Conservation (phyloP, 2,888 invertebrate genomes). For the Standfussiana lucernea region DNA sequence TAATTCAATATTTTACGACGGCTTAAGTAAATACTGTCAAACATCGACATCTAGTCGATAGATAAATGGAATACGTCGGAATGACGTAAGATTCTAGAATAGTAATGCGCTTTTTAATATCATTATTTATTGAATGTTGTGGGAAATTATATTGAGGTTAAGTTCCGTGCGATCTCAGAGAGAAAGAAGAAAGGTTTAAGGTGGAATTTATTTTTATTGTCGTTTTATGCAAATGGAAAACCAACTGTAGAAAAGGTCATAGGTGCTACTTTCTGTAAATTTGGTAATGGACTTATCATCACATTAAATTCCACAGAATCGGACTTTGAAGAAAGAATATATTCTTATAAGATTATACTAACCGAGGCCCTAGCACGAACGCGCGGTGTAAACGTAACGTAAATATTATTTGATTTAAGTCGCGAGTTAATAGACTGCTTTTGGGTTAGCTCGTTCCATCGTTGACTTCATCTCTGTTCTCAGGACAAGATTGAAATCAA, state of each 20-base stretch:
- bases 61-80: slow-evolving; percentile 35
- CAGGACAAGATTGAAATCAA: no score
- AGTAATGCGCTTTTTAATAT: slow-evolving; percentile 50
- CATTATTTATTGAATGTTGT: slow-evolving; percentile 45
- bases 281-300: slow-evolving; percentile 7
- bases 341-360: no score
- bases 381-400: no score
- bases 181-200: slow-evolving; percentile 20
- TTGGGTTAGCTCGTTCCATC: no score
- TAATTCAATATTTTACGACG: slow-evolving; percentile 70
- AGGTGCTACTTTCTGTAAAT: slow-evolving; percentile 12
- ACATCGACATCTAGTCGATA: slow-evolving; percentile 56
- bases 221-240: slow-evolving; percentile 35
- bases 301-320: not conserved
- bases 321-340: not conserved
- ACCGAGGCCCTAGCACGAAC: no score
- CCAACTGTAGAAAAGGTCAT: slow-evolving; percentile 9
- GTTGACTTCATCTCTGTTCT: no score
- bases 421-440: no score
- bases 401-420: no score
- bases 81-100: slow-evolving; percentile 46
- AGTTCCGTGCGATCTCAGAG: slow-evolving; percentile 39
- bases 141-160: slow-evolving; percentile 56
- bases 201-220: slow-evolving; percentile 32
- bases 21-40: slow-evolving; percentile 68